Percentiles rank a stretch among this genome's conserved stretches.
Evolutionary conservation across 2,113 vertebrate species (phyloP).

Genomic region (Hiodon tergisus): DNA sequence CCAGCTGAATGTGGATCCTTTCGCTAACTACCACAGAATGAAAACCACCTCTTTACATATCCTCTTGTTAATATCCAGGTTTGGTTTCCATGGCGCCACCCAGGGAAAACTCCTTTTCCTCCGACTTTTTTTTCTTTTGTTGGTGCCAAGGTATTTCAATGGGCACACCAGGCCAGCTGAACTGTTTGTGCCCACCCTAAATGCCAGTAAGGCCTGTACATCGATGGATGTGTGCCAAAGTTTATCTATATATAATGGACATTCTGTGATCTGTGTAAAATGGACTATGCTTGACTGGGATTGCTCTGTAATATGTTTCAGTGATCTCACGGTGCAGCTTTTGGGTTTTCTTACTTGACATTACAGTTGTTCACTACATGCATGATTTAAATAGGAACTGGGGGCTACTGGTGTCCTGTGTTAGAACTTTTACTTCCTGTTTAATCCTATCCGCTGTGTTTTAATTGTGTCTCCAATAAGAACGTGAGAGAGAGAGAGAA

Average conservation of each 20-base stretch:
- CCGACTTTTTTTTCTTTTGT: slow-evolving; percentile 41
- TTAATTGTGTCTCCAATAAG: slow-evolving; percentile 41
- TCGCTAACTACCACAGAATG: no score
- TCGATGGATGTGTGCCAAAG: background rate
- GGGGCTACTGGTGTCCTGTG: no score
- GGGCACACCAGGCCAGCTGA: slow-evolving; percentile 31
- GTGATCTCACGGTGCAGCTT: no score
- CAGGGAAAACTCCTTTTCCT: slow-evolving; percentile 39
- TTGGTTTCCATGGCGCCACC: slow-evolving; percentile 49
- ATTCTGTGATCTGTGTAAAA: slow-evolving; percentile 39
- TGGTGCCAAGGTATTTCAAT: slow-evolving; percentile 53
- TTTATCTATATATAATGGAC: no score
- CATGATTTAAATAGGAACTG: no score
- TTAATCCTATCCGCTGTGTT: background rate
- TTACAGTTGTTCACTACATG: no score
- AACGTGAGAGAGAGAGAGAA: slow-evolving; percentile 38
- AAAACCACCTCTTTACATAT: slow-evolving; percentile 12
- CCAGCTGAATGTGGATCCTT: no score
- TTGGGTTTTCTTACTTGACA: no score
- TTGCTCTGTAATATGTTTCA: no score
- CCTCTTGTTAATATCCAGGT: slow-evolving; percentile 36
- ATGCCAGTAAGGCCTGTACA: slow-evolving; percentile 37
- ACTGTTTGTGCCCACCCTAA: slow-evolving; percentile 20
- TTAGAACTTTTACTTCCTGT: no score
- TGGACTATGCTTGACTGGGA: slow-evolving; percentile 59